Evolutionary conservation across 2,797 vertebrate genomes (phyloP).

Genomic region (Argya squamiceps): DNA sequence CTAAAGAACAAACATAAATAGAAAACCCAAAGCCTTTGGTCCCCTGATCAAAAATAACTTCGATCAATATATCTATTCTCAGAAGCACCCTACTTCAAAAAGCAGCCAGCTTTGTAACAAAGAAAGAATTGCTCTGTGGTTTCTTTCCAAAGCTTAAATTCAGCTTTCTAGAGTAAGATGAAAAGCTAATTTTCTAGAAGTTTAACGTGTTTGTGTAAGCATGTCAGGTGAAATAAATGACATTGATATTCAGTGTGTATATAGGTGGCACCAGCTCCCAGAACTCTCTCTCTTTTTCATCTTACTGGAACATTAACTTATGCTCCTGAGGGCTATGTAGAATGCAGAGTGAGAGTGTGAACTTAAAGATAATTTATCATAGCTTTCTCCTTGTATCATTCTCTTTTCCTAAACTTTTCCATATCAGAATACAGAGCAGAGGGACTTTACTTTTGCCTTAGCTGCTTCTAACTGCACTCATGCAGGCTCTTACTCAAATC

Average conservation of each 20-base stretch:
- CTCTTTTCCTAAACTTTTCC: not conserved
- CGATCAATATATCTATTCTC: constrained; percentile 50
- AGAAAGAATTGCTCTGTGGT: constrained; percentile 55
- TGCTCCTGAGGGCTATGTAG: constrained; percentile 51
- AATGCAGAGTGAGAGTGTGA: constrained; percentile 22
- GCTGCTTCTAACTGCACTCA: not conserved
- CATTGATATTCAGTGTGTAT: constrained; percentile 35
- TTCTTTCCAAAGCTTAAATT: constrained; percentile 62
- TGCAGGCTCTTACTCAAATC: not conserved
- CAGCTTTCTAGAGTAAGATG: constrained; percentile 65
- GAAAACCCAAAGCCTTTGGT: not conserved
- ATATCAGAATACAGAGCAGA: not conserved
- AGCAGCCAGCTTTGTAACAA: constrained; percentile 64
- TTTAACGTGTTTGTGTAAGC: constrained; percentile 59
- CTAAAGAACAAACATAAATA: not conserved
- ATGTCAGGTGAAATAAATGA: constrained; percentile 67
- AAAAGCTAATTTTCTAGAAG: constrained; percentile 70
- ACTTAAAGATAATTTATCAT: constrained; percentile 46
- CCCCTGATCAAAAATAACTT: constrained; percentile 37
- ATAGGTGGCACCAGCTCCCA: constrained; percentile 54
- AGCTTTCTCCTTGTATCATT: not conserved
- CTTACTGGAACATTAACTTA: constrained; percentile 67
- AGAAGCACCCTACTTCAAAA: constrained; percentile 63
- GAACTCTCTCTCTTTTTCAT: constrained; percentile 59
- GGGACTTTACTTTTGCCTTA: not conserved